phyloP scores from a whole-genome alignment of 35 echinoderm and acorn worm genomes.

The Strongylocentrotus purpuratus region DNA sequence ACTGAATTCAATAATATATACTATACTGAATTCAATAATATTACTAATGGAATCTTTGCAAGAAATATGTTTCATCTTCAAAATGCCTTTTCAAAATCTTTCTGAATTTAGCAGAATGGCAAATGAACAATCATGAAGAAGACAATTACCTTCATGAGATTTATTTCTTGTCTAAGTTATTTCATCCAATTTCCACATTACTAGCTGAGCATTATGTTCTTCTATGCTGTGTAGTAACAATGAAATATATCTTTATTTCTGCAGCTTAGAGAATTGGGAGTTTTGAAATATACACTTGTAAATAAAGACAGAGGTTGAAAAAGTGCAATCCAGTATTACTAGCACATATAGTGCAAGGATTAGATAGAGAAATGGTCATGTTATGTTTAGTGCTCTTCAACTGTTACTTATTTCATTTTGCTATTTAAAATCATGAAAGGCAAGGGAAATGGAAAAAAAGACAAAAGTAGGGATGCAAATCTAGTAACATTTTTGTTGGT shows the following conservation, averaged over 20 bases:
- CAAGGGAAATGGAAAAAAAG: not conserved
- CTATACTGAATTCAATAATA: too few species aligned
- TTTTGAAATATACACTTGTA: not conserved
- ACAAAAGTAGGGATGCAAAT: not conserved
- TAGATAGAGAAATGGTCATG: not conserved
- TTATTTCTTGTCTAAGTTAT: too few species aligned
- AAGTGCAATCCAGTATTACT: constrained; percentile 24
- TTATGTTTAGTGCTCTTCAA: not conserved
- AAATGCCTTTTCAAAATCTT: too few species aligned
- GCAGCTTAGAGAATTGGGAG: not conserved
- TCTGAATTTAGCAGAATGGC: too few species aligned
- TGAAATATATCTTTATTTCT: not conserved
- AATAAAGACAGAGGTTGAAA: not conserved
- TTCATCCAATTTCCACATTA: not conserved
- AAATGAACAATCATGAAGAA: too few species aligned
- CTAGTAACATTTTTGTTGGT: not conserved
- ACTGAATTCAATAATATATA: too few species aligned
- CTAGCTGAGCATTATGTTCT: not conserved
- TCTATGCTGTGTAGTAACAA: not conserved
- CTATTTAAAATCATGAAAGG: not conserved
- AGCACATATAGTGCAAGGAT: not conserved
- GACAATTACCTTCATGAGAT: too few species aligned
- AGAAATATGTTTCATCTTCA: too few species aligned
- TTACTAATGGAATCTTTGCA: too few species aligned
- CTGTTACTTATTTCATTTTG: not conserved